Evolutionary conservation across 2,113 vertebrate species (phyloP), one percentile per base, ranked within the genome.

Genomic region (Phodopus roborovskii): DNA sequence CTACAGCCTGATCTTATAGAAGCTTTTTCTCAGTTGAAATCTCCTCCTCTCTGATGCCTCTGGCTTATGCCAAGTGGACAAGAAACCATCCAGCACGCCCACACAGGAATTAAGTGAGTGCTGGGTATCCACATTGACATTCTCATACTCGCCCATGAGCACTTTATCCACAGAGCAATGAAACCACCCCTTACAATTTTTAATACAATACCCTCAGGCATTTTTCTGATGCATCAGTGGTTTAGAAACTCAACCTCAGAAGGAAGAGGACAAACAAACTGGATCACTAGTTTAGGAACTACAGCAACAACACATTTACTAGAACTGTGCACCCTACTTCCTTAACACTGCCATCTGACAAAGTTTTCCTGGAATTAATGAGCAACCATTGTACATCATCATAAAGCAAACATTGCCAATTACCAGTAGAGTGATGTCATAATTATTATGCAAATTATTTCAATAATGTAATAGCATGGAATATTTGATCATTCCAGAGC

Each of bases 391-490:
- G 90, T 68, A 96, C 42, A 97, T 96, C 95, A 96, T 94, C 94
- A 98, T 97, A 94, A 97, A 90, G 96, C 91, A 98, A 98, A 97
- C 97, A 97, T 97, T 97, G 97, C 96, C 98, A 98, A 98, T 98
- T 97, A 97, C 94, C 75, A 96, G 92, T 90, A 95, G 88, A 96
- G 97, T 96, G 97, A 98, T 97, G 91, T 95, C 89, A 79, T 95
- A 97, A 98, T 98, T 98, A 98, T 96, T 97, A 98, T 96, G 97
- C 97, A 98, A 98, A 98, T 97, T 96, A 98, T 97, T 98, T 98
- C 97, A 95, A 97, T 98, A 98, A 97, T 96, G 94, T 94, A 98
- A 98, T 97, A 93, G 94, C 98, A 97, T 97, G 78, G 97, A 97
- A 97, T 98, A 95, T 88, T 79, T 98, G 98, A 97, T 95, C 98